phyloP scores from a whole-genome alignment of 2,888 invertebrate genomes.

The Alcis repandata region DNA sequence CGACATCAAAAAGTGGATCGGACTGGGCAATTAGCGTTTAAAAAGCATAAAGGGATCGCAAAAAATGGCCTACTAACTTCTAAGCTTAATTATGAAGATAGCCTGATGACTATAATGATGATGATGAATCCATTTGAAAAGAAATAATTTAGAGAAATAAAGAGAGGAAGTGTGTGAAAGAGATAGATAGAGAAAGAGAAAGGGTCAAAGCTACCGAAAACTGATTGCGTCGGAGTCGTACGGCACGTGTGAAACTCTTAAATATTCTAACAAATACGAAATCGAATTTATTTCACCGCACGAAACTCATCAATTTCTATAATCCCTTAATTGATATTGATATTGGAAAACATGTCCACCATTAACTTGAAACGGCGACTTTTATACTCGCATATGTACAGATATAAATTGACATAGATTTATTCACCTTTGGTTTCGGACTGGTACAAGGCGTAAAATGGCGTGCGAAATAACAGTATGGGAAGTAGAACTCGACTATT shows the following conservation, averaged over 20 bases:
- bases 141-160: too few species aligned
- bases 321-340: slow-evolving; percentile 36
- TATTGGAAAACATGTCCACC: slow-evolving; percentile 28
- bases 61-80: too few species aligned
- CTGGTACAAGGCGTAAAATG: slow-evolving; percentile 12
- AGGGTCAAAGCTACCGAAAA: too few species aligned
- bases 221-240: neutral
- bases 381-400: slow-evolving; percentile 31
- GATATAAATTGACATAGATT: slow-evolving; percentile 34
- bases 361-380: slow-evolving; percentile 27
- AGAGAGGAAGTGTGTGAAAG: too few species aligned
- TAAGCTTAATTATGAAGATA: too few species aligned
- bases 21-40: too few species aligned
- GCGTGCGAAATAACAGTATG: slow-evolving; percentile 10
- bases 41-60: too few species aligned
- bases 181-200: too few species aligned
- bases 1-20: too few species aligned
- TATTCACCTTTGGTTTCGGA: slow-evolving; percentile 33
- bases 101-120: too few species aligned
- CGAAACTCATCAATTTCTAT: slow-evolving; percentile 21
- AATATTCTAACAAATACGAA: slow-evolving; percentile 2
- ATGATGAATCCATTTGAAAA: too few species aligned
- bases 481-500: neutral
- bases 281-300: slow-evolving; percentile 8
- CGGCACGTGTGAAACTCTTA: neutral